These are phyloP conservation scores for Drosophila repletoides DNA, from an alignment of 1,140 invertebrate genomes.

Conservation along the genomic window DNA sequence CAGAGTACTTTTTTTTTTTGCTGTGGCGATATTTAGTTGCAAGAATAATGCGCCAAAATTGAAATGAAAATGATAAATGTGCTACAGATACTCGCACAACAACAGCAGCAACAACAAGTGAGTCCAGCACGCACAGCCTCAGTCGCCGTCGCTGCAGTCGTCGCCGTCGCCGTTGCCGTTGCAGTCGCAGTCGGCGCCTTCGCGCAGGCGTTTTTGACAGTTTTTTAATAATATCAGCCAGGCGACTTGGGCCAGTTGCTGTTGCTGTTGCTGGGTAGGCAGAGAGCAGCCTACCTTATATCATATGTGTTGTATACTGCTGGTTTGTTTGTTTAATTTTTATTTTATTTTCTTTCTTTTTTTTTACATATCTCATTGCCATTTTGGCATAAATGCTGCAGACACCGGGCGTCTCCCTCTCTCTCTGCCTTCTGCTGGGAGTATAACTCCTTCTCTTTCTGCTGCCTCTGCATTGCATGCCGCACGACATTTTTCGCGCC, in stretches of 20 bases:
- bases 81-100: constrained; percentile 62
- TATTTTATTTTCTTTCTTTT: constrained; percentile 42
- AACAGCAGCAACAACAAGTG: constrained; percentile 20
- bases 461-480: constrained; percentile 63
- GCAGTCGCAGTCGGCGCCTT: constrained; percentile 24
- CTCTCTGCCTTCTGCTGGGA: constrained; percentile 21
- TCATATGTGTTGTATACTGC: constrained; percentile 38
- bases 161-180: constrained; percentile 10
- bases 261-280: constrained; percentile 26
- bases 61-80: constrained; percentile 81
- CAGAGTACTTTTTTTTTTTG: too few relatives aligned
- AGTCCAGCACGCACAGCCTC: constrained; percentile 37
- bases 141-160: constrained; percentile 9
- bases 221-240: constrained; percentile 78
- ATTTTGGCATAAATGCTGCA: constrained; percentile 76
- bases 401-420: constrained; percentile 51
- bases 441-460: constrained; percentile 14
- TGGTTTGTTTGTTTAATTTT: constrained; percentile 23
- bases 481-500: constrained; percentile 74
- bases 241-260: constrained; percentile 14
- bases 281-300: constrained; percentile 60
- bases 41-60: constrained; percentile 75
- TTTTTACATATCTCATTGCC: constrained; percentile 67
- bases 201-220: constrained; percentile 79
- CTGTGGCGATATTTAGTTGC: constrained; percentile 58